Percentiles rank a stretch among this genome's conserved stretches.
These are phyloP conservation scores for Paralichthys olivaceus DNA, from an alignment of 2,113 vertebrate species.

Conservation along the genomic window DNA sequence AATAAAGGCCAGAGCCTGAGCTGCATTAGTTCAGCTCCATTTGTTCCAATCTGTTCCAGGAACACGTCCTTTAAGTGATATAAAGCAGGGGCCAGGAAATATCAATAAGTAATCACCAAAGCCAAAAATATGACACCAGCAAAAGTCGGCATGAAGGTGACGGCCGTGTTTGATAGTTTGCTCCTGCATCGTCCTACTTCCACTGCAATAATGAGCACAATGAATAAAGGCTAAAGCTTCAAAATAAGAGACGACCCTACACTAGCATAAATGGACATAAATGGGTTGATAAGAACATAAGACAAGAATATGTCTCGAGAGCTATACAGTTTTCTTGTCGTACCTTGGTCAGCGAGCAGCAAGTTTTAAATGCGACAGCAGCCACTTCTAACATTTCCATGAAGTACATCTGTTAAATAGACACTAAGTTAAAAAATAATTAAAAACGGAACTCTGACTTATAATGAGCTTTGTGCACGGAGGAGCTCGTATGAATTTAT, in stretches of 20 bases:
- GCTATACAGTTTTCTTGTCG: too few species aligned
- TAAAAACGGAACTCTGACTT: too few species aligned
- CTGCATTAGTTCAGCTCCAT: conserved; percentile 64
- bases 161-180: conserved; percentile 33
- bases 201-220: conserved; percentile 6
- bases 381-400: too few species aligned
- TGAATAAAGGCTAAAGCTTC: background rate
- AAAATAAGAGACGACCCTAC: background rate
- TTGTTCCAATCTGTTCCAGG: conserved; percentile 38
- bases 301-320: too few species aligned
- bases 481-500: too few species aligned
- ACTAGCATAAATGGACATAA: too few species aligned
- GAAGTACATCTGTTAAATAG: too few species aligned
- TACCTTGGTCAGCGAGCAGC: too few species aligned
- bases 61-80: conserved; percentile 54
- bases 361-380: too few species aligned
- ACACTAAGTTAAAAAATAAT: too few species aligned
- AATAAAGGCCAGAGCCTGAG: background rate
- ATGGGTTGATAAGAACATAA: too few species aligned
- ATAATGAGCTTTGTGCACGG: too few species aligned
- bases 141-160: conserved; percentile 22
- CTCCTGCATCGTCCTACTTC: conserved; percentile 35
- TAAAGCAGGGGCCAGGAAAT: conserved; percentile 57
- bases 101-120: conserved; percentile 73
- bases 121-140: conserved; percentile 24